Percentiles rank a stretch among this genome's conserved stretches.
These are phyloP conservation scores for Buteo buteo DNA, from an alignment of 2,113 vertebrate genomes.

Conservation along the genomic window DNA sequence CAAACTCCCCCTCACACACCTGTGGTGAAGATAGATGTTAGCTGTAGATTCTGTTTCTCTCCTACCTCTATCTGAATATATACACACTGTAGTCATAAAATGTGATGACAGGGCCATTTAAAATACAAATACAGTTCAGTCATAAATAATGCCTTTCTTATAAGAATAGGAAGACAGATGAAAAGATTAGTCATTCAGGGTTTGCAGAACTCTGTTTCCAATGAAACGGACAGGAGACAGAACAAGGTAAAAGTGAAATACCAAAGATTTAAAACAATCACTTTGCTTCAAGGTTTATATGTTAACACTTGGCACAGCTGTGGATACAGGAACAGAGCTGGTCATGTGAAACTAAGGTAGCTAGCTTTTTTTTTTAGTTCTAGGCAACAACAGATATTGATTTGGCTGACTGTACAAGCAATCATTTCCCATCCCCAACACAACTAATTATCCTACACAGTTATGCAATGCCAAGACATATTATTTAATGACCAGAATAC, in stretches of 20 bases:
- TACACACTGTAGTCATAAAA: slow-evolving; percentile 28
- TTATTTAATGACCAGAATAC: not conserved
- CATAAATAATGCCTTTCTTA: slow-evolving; percentile 38
- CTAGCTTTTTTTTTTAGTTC: not conserved
- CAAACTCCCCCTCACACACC: slow-evolving; percentile 43
- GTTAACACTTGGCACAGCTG: not conserved
- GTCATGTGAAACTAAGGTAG: not conserved
- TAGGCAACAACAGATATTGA: not conserved
- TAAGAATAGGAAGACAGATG: not conserved
- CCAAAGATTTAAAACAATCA: not conserved
- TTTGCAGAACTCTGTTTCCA: not conserved
- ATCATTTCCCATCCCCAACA: not conserved
- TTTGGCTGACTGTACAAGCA: slow-evolving; percentile 1
- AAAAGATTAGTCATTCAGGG: not conserved
- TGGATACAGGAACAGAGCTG: not conserved
- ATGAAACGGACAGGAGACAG: not conserved
- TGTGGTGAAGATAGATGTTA: slow-evolving; percentile 56
- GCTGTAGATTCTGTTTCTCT: slow-evolving; percentile 3
- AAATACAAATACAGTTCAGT: slow-evolving; percentile 26
- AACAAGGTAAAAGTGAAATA: slow-evolving; percentile 2
- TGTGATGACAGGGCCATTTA: slow-evolving; percentile 10
- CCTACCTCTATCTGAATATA: slow-evolving; percentile 1
- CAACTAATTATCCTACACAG: slow-evolving; percentile 11
- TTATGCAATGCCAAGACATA: not conserved
- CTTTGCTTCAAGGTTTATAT: not conserved